Evolutionary conservation across 92 coral and sea anemone species (phyloP).

Genomic region (Pocillopora grandis): DNA sequence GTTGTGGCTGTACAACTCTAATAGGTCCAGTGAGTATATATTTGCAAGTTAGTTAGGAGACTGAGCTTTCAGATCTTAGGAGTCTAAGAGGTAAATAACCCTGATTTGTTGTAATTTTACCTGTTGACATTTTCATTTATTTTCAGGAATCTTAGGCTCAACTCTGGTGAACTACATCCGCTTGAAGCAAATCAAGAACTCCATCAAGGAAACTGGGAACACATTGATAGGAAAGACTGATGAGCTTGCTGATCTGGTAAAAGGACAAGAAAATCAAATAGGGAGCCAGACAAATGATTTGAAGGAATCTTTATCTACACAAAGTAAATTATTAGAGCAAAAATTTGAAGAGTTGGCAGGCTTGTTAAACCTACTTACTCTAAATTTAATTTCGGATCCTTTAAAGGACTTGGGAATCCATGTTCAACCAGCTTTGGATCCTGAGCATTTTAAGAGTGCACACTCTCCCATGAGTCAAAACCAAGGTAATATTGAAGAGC

Average conservation of each 20-base stretch:
- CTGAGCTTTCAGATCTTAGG: no score
- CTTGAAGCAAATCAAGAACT: slow-evolving; percentile 84
- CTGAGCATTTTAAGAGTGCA: neutral
- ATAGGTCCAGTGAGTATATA: no score
- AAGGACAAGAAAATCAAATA: slow-evolving; percentile 50
- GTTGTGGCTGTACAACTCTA: no score
- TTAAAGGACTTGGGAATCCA: slow-evolving; percentile 43
- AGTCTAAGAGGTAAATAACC: no score
- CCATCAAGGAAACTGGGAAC: slow-evolving; percentile 52
- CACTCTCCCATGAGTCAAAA: neutral
- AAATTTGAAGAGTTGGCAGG: slow-evolving; percentile 62
- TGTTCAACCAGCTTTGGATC: slow-evolving; percentile 3
- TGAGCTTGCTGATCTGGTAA: slow-evolving; percentile 57
- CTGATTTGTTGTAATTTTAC: no score
- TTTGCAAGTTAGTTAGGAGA: no score
- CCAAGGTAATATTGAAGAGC: neutral
- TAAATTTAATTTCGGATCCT: slow-evolving; percentile 44
- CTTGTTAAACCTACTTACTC: slow-evolving; percentile 56
- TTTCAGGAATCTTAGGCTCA: slow-evolving; percentile 86
- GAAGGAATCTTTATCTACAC: slow-evolving; percentile 46
- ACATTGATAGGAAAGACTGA: slow-evolving; percentile 63
- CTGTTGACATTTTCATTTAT: neutral
- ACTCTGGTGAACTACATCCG: slow-evolving; percentile 79
- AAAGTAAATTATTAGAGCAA: slow-evolving; percentile 53
- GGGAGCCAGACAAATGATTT: slow-evolving; percentile 43